Percentiles rank a stretch among this genome's conserved stretches.
phyloP scores from a whole-genome alignment of 1,140 invertebrate genomes.

The Drosophila aff. region DNA sequence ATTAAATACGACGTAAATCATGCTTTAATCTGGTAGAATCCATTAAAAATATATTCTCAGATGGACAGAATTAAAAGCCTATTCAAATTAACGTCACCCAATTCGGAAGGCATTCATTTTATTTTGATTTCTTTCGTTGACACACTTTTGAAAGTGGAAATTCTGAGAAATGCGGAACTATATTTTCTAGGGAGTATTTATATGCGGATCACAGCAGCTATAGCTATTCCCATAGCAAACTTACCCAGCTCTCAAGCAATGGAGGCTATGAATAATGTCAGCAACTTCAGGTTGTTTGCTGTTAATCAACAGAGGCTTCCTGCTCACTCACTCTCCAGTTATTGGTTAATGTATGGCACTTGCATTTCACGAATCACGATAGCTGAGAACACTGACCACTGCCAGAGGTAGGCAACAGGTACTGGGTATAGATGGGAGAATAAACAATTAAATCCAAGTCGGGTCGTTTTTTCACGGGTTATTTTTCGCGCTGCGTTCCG shows the following conservation, averaged over 20 bases:
- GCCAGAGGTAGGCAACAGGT: not conserved
- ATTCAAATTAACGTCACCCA: not conserved
- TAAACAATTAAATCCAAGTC: constrained; percentile 13
- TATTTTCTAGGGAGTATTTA: not conserved
- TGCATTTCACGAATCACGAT: constrained; percentile 14
- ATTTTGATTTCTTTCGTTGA: constrained; percentile 3
- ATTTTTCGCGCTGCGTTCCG: constrained; percentile 7
- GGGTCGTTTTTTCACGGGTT: constrained; percentile 2
- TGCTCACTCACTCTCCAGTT: constrained; percentile 23
- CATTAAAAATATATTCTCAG: constrained; percentile 3
- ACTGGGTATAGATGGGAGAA: constrained; percentile 20
- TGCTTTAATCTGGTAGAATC: not conserved
- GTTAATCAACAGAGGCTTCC: constrained; percentile 18
- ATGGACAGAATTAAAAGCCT: constrained; percentile 7
- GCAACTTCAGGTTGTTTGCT: constrained; percentile 28
- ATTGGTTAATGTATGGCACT: constrained; percentile 18
- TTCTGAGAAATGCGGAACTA: not conserved
- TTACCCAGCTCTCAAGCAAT: constrained; percentile 16
- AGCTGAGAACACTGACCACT: constrained; percentile 18
- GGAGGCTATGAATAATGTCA: constrained; percentile 10
- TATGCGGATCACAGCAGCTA: not conserved
- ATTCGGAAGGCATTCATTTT: constrained; percentile 14
- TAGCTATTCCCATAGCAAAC: constrained; percentile 10
- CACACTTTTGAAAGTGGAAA: not conserved
- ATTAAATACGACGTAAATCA: not conserved